Evolutionary conservation across 2,888 invertebrate genomes (phyloP), one percentile per base, ranked within the genome.

Genomic region (Cacoxenus indagator): DNA sequence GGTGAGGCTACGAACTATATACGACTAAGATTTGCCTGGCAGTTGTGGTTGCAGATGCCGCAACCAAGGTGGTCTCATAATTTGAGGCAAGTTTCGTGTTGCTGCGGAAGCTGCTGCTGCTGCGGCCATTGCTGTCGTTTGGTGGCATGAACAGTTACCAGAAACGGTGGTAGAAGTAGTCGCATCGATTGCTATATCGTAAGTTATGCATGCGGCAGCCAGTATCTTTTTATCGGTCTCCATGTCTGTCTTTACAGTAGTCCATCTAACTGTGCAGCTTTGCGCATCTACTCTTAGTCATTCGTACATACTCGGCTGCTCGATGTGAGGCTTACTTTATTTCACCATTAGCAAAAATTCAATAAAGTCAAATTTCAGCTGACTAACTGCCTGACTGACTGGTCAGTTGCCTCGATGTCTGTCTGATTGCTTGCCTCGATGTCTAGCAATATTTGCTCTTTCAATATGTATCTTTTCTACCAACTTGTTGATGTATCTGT

Each of bases 391-490:
- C 64, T 64, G 31, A 4, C 37, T 29, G 57, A 5, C 54, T 51
- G 65, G 45, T 31, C 65, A 8, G n/a, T 9, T 24, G 37, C 22
- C 24, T 22, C 9, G 24, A 55, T 27, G 27, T 29, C 27, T 48
- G 48, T 64, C 24, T 24, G 46, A 5, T 48, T 46, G 24, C 14
- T 22, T 27, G 31, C 27, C 64, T 27, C 17, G 48, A 19, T 37
- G 54, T 4, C 54, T 65, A 3, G n/a, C 46, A 68, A 76, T 75
- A 57, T 29, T 77, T 73, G 70, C 69, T 77, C 77, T 77, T 78
- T 77, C 77, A 76, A 78, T 76, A 71, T 77, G 78, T 77, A 77
- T 78, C 78, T 67, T 67, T 61, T n/a, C n/a, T 67, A 37, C 22
- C 73, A 78, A 73, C 72, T 73, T 73, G 76, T 76, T 76, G 81